phyloP scores from a whole-genome alignment of 1,140 invertebrate genomes.

The Philotrypesis tridentata region DNA sequence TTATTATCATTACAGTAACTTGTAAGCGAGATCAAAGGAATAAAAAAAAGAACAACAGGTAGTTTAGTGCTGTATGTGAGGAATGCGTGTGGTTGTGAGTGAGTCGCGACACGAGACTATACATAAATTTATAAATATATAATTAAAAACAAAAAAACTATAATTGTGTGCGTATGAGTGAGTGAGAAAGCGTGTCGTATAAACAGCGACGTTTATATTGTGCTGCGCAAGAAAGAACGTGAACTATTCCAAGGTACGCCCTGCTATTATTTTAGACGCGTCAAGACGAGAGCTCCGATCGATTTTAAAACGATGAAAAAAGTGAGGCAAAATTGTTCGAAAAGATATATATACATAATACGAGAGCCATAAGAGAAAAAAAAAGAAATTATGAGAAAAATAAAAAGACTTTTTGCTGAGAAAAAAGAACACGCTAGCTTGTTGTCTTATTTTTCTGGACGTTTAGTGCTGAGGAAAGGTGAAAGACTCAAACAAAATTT shows the following conservation, averaged over 20 bases:
- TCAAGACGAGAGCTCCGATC: slow-evolving; percentile 70
- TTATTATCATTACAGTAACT: slow-evolving; percentile 33
- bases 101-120: neutral
- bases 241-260: slow-evolving; percentile 75
- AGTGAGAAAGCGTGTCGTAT: slow-evolving; percentile 66
- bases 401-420: slow-evolving; percentile 71
- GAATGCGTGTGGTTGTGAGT: neutral
- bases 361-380: slow-evolving; percentile 56
- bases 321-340: slow-evolving; percentile 68
- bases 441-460: slow-evolving; percentile 72
- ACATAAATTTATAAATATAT: slow-evolving; percentile 17
- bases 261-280: slow-evolving; percentile 73
- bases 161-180: slow-evolving; percentile 48
- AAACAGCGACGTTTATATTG: slow-evolving; percentile 73
- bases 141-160: slow-evolving; percentile 47
- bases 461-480: slow-evolving; percentile 76
- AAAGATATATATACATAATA: slow-evolving; percentile 50
- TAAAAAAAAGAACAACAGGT: neutral
- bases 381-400: slow-evolving; percentile 45
- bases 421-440: slow-evolving; percentile 67
- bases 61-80: slow-evolving; percentile 16
- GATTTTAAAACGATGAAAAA: slow-evolving; percentile 45
- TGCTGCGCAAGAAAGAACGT: slow-evolving; percentile 75
- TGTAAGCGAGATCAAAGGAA: slow-evolving; percentile 39
- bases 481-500: slow-evolving; percentile 63